Evolutionary conservation across 2,113 vertebrate species (phyloP).

Genomic region (Cololabis saira): DNA sequence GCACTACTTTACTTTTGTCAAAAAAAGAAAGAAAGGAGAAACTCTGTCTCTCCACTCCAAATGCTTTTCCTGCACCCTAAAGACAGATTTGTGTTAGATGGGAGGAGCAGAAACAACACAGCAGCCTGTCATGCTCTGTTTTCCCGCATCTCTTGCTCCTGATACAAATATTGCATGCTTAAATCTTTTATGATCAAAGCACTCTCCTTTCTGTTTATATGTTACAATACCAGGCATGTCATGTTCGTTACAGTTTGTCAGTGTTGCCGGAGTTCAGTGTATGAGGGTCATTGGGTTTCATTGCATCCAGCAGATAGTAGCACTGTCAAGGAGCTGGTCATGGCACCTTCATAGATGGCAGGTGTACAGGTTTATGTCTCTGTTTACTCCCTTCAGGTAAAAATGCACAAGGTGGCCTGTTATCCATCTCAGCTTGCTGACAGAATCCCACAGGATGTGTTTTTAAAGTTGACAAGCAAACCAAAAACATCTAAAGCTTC

Average conservation of each 20-base stretch:
- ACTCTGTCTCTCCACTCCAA: no score
- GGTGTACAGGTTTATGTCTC: constrained; percentile 8
- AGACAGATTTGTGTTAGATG: constrained; percentile 13
- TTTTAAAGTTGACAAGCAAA: constrained; percentile 48
- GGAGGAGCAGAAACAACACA: constrained; percentile 14
- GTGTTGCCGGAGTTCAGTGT: no score
- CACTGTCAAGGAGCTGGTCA: not conserved
- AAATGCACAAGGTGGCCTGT: constrained; percentile 22
- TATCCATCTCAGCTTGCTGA: constrained; percentile 42
- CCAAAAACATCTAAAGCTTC: constrained; percentile 18
- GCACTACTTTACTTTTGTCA: constrained; percentile 5
- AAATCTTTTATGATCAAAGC: constrained; percentile 35
- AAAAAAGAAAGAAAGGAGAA: not conserved
- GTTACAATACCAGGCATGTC: not conserved
- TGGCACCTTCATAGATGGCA: not conserved
- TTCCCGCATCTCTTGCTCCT: constrained; percentile 12
- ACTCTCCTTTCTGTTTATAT: constrained; percentile 3
- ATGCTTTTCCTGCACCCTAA: constrained; percentile 18
- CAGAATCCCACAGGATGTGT: constrained; percentile 35
- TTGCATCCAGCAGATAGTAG: not conserved
- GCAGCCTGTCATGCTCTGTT: constrained; percentile 10
- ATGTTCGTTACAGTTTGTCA: no score
- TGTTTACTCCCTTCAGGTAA: constrained; percentile 16
- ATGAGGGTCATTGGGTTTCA: not conserved
- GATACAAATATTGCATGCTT: constrained; percentile 13